Percentiles rank a stretch among this genome's conserved stretches.
Evolutionary conservation across 2,888 invertebrate genomes (phyloP).

Genomic region (Pollenia griseotomentosa): DNA sequence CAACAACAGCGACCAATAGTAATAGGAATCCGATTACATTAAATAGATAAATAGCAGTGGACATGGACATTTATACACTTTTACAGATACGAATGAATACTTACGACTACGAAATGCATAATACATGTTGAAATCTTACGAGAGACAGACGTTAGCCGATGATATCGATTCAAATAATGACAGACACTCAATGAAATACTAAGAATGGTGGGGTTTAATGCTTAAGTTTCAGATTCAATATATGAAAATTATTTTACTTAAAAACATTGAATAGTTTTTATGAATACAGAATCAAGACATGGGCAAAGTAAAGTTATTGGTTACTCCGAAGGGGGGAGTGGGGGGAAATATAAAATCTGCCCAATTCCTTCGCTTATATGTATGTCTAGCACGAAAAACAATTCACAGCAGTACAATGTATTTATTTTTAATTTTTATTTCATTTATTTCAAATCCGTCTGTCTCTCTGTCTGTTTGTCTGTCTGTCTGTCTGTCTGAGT

Average conservation of each 20-base stretch:
- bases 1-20: constrained; percentile 62
- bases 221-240: constrained; percentile 37
- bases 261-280: constrained; percentile 19
- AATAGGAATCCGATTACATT: constrained; percentile 71
- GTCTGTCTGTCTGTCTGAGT: not conserved
- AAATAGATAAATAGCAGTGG: constrained; percentile 68
- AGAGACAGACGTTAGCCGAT: constrained; percentile 43
- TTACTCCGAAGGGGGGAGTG: not conserved
- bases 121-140: constrained; percentile 28
- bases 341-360: not conserved
- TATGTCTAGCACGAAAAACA: constrained; percentile 26
- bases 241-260: constrained; percentile 41
- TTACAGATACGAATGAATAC: constrained; percentile 25
- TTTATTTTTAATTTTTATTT: constrained; percentile 37
- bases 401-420: constrained; percentile 29
- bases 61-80: constrained; percentile 45
- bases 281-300: constrained; percentile 32
- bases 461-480: not conserved
- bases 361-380: constrained; percentile 1
- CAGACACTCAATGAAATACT: constrained; percentile 64
- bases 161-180: constrained; percentile 72
- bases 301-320: constrained; percentile 51
- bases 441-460: constrained; percentile 5
- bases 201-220: not conserved
- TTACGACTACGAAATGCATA: constrained; percentile 50